Evolutionary conservation across 2,797 vertebrate genomes (phyloP).

Genomic region (Anguilla pacifica): DNA sequence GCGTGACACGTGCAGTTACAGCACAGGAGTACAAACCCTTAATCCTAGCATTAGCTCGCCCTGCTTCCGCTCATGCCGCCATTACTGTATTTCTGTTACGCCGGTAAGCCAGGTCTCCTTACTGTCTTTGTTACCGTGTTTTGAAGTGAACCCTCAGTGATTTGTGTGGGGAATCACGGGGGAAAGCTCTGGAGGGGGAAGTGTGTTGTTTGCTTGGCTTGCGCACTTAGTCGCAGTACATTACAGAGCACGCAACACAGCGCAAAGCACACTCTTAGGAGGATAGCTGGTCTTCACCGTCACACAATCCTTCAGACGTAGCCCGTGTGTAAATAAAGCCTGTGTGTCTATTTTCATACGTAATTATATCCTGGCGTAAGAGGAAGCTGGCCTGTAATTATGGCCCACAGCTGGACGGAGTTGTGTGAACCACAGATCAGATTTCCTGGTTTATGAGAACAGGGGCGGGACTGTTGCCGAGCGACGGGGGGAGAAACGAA

Average conservation of each 20-base stretch:
- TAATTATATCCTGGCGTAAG: conserved; percentile 56
- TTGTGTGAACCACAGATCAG: background rate
- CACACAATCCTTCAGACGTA: background rate
- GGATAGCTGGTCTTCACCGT: background rate
- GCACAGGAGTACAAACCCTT: background rate
- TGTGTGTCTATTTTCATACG: conserved; percentile 54
- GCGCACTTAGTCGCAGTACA: background rate
- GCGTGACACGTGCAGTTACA: background rate
- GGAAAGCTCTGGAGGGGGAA: background rate
- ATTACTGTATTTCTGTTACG: background rate
- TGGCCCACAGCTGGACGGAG: conserved; percentile 39
- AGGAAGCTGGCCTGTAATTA: conserved; percentile 50
- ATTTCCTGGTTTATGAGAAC: background rate
- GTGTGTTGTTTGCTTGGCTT: background rate
- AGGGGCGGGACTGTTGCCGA: background rate
- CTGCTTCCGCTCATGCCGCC: background rate
- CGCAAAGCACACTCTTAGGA: background rate
- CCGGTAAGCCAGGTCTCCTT: background rate
- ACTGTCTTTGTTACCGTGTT: background rate
- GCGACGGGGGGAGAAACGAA: background rate
- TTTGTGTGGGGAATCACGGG: background rate
- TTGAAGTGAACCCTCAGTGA: background rate
- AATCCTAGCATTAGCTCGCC: background rate
- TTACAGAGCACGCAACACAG: background rate
- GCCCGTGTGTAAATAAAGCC: conserved; percentile 28